Base-by-base conservation (phyloP, 2,797 vertebrate genomes). In the Menidia menidia region DNA sequence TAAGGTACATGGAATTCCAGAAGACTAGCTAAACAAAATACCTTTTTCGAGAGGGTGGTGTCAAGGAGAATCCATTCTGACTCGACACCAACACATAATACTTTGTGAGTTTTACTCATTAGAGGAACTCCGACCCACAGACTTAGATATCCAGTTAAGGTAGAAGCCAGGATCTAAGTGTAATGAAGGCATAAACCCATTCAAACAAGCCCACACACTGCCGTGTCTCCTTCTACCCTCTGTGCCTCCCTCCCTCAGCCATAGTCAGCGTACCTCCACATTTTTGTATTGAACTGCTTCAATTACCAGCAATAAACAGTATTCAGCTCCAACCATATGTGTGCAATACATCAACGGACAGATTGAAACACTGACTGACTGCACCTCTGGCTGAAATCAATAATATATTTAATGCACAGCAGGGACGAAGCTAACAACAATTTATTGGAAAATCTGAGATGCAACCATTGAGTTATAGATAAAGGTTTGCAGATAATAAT, bases 361-460 rank as follows among this genome's bases (percentile, higher is more conserved):
- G 80, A 92, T 89, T 84, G 85, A 90, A 90, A 85, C 81, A 78
- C 35, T 85, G 83, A 91, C 43, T 58, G 86, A 83, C 83, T 64
- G 73, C 79, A 77, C 82, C 63, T 75, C 67, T 55, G 67, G 78
- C 65, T 57, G 73, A 81, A 88, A 92, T 93, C 87, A 78, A 93
- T 91, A 65, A 61, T 58, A 71, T 78, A 75, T 75, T 64, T 79
- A 76, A 71, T 60, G 66, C 68, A 67, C 82, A 71, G 75, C 75
- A 80, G 67, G 51, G 71, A 84, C 77, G 70, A 79, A 75, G 77
- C 75, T 78, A 87, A 90, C 87, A 86, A 86, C 13, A 11, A 84
- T 88, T 84, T 88, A 89, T 85, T 86, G 68, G 56, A 71, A 80
- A 15, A 18, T 25, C 76, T 61, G 63, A 75, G 77, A 72, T 81